A percentile compares a stretch with the other conserved stretches of the same genome.
These are phyloP conservation scores for Pteronotus mesoamericanus DNA, from an alignment of 2,797 vertebrate species.

Conservation along the genomic window DNA sequence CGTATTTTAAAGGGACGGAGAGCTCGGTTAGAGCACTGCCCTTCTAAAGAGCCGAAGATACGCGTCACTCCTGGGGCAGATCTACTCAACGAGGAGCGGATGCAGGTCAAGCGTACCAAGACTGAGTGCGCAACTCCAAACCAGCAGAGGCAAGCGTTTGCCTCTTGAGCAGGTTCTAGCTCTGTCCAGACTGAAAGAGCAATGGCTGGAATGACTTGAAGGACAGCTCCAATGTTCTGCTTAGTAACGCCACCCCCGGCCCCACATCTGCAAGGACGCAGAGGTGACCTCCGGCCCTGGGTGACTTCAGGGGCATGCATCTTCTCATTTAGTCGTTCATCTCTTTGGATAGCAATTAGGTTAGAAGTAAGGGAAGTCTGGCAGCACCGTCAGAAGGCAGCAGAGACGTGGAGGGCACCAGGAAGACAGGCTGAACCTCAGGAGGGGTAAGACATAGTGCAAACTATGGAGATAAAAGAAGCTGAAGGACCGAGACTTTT, in stretches of 20 bases:
- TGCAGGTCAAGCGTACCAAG: not conserved
- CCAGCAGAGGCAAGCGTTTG: not conserved
- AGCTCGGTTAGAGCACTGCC: not conserved
- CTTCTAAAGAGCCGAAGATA: not conserved
- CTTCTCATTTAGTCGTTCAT: not conserved
- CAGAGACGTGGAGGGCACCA: not conserved
- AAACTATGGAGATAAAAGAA: not conserved
- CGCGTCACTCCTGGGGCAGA: not conserved
- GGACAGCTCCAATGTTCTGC: not conserved
- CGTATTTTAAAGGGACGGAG: not conserved
- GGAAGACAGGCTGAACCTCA: not conserved
- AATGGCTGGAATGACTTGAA: not conserved
- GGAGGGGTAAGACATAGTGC: not conserved
- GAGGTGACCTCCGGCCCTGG: not conserved
- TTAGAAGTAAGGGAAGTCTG: not conserved
- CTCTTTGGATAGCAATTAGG: not conserved
- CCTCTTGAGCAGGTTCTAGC: not conserved
- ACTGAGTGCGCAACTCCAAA: not conserved
- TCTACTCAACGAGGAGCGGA: not conserved
- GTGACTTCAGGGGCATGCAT: not conserved
- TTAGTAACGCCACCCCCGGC: not conserved
- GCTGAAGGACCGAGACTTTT: not conserved
- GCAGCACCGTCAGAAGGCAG: not conserved
- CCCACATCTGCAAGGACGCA: not conserved
- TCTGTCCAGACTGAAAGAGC: not conserved